Evolutionary conservation across 2,113 vertebrate species (phyloP).

Genomic region (Xerus inauris): DNA sequence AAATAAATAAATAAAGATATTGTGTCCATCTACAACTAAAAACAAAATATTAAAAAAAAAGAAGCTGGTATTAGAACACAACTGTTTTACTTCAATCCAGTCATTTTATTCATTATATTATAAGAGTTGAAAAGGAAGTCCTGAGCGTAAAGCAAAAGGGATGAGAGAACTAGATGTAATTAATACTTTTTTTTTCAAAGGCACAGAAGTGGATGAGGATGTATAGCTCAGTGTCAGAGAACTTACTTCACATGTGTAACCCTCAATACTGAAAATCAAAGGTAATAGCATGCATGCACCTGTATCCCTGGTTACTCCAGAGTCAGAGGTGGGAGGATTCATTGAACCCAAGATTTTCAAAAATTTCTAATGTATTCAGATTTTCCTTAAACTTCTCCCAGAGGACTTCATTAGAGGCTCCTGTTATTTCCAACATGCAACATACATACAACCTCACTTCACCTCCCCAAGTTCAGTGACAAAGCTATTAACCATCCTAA

Average conservation of each 20-base stretch:
- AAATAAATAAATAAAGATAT: too few relatives aligned
- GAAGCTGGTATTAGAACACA: neutral
- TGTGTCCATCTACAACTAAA: too few relatives aligned
- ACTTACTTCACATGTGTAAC: too few relatives aligned
- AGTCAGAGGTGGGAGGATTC: too few relatives aligned
- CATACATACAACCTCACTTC: neutral
- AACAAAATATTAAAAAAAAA: too few relatives aligned
- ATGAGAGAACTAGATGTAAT: neutral
- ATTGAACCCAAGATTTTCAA: neutral
- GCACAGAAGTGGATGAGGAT: too few relatives aligned
- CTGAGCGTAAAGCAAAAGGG: neutral
- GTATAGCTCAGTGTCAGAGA: too few relatives aligned
- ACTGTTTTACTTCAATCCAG: neutral
- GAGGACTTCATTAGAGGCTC: neutral
- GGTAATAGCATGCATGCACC: too few relatives aligned
- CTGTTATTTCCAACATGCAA: neutral
- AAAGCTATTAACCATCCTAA: neutral
- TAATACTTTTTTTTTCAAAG: neutral
- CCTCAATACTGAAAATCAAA: too few relatives aligned
- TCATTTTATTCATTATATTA: neutral
- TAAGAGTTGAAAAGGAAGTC: neutral
- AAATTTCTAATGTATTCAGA: neutral
- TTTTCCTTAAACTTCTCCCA: neutral
- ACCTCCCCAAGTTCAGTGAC: neutral
- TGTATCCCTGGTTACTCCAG: too few relatives aligned